Percentiles rank a stretch among this genome's conserved stretches.
phyloP scores from a whole-genome alignment of 2,888 invertebrate genomes.

The Patella caerulea region DNA sequence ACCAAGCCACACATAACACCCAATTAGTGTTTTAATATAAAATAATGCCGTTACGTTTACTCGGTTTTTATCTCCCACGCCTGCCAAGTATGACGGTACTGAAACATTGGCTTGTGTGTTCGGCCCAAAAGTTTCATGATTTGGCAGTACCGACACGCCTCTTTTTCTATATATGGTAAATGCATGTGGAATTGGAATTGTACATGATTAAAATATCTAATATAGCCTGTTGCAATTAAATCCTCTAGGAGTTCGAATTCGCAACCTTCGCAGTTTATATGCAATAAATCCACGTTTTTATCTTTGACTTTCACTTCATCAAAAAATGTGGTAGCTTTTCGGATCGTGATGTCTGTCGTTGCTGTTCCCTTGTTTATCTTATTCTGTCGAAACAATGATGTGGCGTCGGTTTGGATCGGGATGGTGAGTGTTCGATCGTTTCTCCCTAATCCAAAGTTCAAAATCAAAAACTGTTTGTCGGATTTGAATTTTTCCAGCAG shows the following conservation, averaged over 20 bases:
- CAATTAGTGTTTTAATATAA: no score
- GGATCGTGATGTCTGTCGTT: not conserved
- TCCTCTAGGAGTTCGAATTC: constrained; percentile 23
- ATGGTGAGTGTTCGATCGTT: constrained; percentile 16
- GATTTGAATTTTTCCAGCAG: constrained; percentile 6
- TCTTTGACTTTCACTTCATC: constrained; percentile 3
- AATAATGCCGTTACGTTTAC: no score
- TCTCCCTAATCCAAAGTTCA: constrained; percentile 22
- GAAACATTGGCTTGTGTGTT: constrained; percentile 21
- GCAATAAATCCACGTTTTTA: constrained; percentile 17
- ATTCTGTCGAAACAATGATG: constrained; percentile 12
- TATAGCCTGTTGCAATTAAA: not conserved
- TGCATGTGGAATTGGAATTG: constrained; percentile 26
- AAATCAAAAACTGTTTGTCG: constrained; percentile 15
- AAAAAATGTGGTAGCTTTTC: constrained; percentile 18
- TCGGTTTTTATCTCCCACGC: constrained; percentile 11
- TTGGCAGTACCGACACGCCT: constrained; percentile 24
- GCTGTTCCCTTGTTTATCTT: not conserved
- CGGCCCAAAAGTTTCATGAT: constrained; percentile 21
- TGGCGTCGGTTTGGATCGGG: constrained; percentile 13
- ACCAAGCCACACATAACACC: no score
- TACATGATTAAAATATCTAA: constrained; percentile 15
- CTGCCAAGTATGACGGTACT: constrained; percentile 23
- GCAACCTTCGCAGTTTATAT: constrained; percentile 26
- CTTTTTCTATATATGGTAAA: constrained; percentile 21